Conservation (phyloP, 2,113 vertebrate genomes). For the Catharus minimus region DNA sequence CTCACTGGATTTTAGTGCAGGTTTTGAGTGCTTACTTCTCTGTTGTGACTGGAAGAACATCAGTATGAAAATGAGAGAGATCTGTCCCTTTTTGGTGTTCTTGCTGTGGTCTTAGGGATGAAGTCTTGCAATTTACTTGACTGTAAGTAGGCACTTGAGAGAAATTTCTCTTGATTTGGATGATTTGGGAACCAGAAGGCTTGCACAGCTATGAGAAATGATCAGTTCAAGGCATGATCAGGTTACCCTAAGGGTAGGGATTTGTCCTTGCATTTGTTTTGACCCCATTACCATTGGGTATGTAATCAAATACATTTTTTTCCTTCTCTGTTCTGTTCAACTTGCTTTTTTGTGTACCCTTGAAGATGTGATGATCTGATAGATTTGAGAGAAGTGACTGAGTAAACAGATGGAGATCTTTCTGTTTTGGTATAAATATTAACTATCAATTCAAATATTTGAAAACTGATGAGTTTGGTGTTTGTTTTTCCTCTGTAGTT, state of each 20-base stretch:
- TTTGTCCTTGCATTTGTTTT: constrained; percentile 87
- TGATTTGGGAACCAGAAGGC: background rate
- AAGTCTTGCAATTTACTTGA: constrained; percentile 10
- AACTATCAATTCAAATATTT: constrained; percentile 12
- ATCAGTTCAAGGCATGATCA: constrained; percentile 76
- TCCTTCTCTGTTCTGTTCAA: background rate
- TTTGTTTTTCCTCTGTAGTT: constrained; percentile 8
- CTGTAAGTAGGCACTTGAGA: background rate
- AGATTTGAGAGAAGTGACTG: constrained; percentile 9
- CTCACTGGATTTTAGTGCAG: background rate
- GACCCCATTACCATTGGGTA: constrained; percentile 31
- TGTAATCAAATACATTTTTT: constrained; percentile 72
- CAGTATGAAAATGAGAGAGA: background rate
- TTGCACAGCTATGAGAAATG: constrained; percentile 67
- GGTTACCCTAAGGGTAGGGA: constrained; percentile 83
- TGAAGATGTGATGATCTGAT: constrained; percentile 44
- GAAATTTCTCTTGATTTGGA: constrained; percentile 39
- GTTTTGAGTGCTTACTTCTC: background rate
- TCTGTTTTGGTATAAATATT: constrained; percentile 13
- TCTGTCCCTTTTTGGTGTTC: background rate
- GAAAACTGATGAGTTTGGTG: background rate
- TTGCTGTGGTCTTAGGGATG: background rate
- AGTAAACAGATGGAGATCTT: background rate
- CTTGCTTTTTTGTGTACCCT: constrained; percentile 31
- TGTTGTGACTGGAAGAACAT: background rate